These are phyloP conservation scores for Gila robusta DNA, from an alignment of 2,797 vertebrate genomes.

Conservation along the genomic window DNA sequence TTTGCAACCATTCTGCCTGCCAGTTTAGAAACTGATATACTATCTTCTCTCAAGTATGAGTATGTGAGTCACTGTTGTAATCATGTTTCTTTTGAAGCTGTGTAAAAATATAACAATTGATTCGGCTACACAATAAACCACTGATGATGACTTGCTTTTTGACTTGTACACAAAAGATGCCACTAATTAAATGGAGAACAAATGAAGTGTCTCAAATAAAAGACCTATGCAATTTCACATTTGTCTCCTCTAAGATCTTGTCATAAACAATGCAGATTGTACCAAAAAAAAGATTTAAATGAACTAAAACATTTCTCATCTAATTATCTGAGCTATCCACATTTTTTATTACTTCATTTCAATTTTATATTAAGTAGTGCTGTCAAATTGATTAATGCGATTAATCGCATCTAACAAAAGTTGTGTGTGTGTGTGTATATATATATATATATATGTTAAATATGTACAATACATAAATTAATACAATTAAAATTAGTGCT, in stretches of 20 bases:
- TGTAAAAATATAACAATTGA: slow-evolving; percentile 1
- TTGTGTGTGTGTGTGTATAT: too few relatives aligned
- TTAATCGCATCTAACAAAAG: not conserved
- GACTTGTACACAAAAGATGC: not conserved
- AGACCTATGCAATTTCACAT: not conserved
- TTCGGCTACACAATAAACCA: slow-evolving; percentile 6
- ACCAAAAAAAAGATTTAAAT: not conserved
- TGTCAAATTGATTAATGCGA: not conserved
- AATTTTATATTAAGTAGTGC: not conserved
- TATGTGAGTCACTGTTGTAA: slow-evolving; percentile 3
- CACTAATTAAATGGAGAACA: not conserved
- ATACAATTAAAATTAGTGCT: too few relatives aligned
- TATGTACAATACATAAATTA: too few relatives aligned
- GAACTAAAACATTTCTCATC: not conserved
- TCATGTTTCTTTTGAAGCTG: not conserved
- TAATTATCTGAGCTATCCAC: not conserved
- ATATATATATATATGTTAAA: too few relatives aligned
- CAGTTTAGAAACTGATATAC: slow-evolving; percentile 3
- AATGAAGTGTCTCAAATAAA: not conserved
- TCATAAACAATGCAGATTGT: not conserved
- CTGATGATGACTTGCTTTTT: not conserved
- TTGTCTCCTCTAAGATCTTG: not conserved
- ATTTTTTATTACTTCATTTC: not conserved
- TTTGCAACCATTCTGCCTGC: not conserved
- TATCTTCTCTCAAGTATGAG: slow-evolving; percentile 7